phyloP scores from a whole-genome alignment of 2,888 invertebrate species.

The Epirrhoe alternata region DNA sequence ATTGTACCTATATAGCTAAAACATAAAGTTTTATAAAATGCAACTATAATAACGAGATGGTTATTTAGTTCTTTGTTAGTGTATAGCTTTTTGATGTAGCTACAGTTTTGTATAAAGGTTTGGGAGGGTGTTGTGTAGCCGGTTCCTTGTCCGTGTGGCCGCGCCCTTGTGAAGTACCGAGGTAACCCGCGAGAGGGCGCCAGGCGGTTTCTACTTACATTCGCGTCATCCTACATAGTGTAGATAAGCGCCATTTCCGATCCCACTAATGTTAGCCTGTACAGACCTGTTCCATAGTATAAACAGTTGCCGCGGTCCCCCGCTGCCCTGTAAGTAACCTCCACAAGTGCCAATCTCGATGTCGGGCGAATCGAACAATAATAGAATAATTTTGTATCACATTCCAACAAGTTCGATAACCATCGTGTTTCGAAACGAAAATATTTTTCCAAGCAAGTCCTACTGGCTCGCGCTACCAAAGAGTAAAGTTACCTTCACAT shows the following conservation, averaged over 20 bases:
- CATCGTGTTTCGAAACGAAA: conserved; percentile 41
- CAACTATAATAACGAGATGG: conserved; percentile 56
- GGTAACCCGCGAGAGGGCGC: conserved; percentile 4
- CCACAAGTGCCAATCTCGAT: conserved; percentile 75
- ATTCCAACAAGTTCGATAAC: conserved; percentile 62
- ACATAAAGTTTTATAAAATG: conserved; percentile 58
- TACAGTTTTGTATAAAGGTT: conserved; percentile 61
- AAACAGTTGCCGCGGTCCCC: conserved; percentile 19
- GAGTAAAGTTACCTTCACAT: conserved; percentile 83
- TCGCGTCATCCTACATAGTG: conserved; percentile 36
- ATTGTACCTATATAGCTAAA: conserved; percentile 50
- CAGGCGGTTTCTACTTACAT: conserved; percentile 15
- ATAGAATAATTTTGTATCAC: conserved; percentile 68
- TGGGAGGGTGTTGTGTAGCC: conserved; percentile 49
- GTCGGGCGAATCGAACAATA: conserved; percentile 63
- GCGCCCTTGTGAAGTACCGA: conserved; percentile 34
- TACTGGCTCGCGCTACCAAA: conserved; percentile 81
- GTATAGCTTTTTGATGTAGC: conserved; percentile 75
- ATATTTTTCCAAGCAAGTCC: conserved; percentile 62
- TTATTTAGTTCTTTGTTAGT: conserved; percentile 75
- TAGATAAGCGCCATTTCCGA: conserved; percentile 50
- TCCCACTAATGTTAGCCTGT: conserved; percentile 33
- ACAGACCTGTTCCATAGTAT: conserved; percentile 35
- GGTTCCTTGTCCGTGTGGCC: conserved; percentile 50
- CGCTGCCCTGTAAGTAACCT: conserved; percentile 54